Percentiles rank a stretch among this genome's conserved stretches.
Conservation (phyloP, 1,140 invertebrate genomes). For the Procambarus virginalis region DNA sequence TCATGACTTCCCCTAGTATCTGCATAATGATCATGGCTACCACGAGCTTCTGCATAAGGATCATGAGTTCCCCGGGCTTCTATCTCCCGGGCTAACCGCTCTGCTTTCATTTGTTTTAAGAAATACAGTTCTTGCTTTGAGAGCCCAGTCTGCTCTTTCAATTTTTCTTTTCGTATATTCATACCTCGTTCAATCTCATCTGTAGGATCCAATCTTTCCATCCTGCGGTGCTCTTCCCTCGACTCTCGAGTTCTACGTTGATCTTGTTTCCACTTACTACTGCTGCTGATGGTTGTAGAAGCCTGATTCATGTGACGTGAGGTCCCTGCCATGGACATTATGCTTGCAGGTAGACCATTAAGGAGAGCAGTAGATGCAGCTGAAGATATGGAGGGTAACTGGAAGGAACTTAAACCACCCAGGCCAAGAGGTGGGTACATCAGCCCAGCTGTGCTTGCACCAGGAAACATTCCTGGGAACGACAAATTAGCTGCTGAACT, state of each 20-base stretch:
- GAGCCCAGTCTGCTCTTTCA: slow-evolving; percentile 64
- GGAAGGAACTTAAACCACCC: slow-evolving; percentile 60
- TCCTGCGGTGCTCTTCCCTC: slow-evolving; percentile 5
- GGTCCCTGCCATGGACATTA: slow-evolving; percentile 58
- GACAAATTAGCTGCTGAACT: slow-evolving; percentile 41
- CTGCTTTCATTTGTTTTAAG: slow-evolving; percentile 69
- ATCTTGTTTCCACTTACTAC: slow-evolving; percentile 53
- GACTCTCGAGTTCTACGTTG: slow-evolving; percentile 2
- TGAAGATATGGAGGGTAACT: slow-evolving; percentile 64
- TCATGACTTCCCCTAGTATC: too few species aligned
- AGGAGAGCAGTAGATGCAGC: slow-evolving; percentile 53
- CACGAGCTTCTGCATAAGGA: background rate
- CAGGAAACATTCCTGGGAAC: slow-evolving; percentile 67
- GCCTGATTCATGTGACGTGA: slow-evolving; percentile 24
- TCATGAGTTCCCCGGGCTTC: slow-evolving; percentile 34
- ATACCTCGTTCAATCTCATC: slow-evolving; percentile 17
- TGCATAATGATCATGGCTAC: too few species aligned
- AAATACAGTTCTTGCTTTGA: slow-evolving; percentile 69
- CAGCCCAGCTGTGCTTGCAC: slow-evolving; percentile 59
- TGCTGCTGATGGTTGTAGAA: slow-evolving; percentile 33
- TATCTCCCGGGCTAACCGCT: slow-evolving; percentile 65
- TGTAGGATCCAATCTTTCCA: slow-evolving; percentile 24
- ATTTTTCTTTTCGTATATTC: slow-evolving; percentile 56
- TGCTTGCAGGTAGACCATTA: slow-evolving; percentile 63
- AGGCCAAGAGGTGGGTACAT: slow-evolving; percentile 70